Base-by-base conservation (phyloP, 2,888 invertebrate species). In the Drosophila dives region DNA sequence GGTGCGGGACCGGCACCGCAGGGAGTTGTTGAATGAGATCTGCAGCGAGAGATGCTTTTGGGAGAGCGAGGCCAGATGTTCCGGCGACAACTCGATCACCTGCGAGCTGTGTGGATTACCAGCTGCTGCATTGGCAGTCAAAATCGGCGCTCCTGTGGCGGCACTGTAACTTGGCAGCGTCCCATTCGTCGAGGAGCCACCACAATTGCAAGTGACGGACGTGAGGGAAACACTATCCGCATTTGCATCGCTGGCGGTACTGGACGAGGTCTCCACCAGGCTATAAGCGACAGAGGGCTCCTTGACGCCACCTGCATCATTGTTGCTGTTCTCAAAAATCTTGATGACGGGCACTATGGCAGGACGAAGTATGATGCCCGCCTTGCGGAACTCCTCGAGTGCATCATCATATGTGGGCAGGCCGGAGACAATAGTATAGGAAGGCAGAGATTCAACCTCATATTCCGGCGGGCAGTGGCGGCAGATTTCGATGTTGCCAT, bases 331-430 rank as follows among this genome's bases (percentile, higher is more conserved):
- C 51, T 93, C 92, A 66, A 93, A 93, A 29, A 93, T 90, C 76
- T 93, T 93, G 34, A 93, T 91, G 20, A 92, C 76, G 3, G 92
- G 92, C 64, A 92, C 81, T 40, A 89, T 73, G n/a, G 89, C 71
- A 1, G 93, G 89, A 2, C 91, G 86, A 1, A 93, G 83, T 36
- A 93, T 87, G 11, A 93, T 92, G 62, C 93, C 93, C 6, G 92
- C 92, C 74, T 94, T 93, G 36, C 94, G 93, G 80, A 95, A 93
- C 87, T 95, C 94, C 84, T 95, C 94, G 64, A 95, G 89, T 4
- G 95, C 95, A 88, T 95, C 95, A 66, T 95, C 95, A 88, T 95
- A 95, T 34, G 94, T 94, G 50, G 95, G 95, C 58, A 95, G 91
- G 6, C 95, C 95, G n/a, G 95, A 95, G 53, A 95, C 95, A 63